A percentile compares a stretch with the other conserved stretches of the same genome.
Evolutionary conservation across 2,888 invertebrate species (phyloP).

Genomic region (Drosophila pseudotalamancana): DNA sequence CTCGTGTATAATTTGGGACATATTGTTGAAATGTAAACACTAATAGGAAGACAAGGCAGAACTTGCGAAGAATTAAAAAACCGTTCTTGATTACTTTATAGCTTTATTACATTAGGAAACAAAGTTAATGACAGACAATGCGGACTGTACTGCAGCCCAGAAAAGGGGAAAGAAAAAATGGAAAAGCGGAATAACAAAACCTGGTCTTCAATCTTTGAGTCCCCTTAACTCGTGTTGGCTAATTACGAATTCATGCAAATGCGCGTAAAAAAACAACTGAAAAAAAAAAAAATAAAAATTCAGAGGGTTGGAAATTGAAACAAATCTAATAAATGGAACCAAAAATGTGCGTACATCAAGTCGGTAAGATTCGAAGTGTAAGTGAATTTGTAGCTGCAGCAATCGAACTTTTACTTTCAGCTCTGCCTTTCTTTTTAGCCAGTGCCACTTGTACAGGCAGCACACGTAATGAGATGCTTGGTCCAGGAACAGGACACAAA

Average conservation of each 20-base stretch:
- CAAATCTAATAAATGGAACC: constrained; percentile 82
- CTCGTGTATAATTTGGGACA: too few species aligned
- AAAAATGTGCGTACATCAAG: constrained; percentile 77
- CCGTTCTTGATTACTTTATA: constrained; percentile 15
- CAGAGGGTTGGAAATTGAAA: constrained; percentile 67
- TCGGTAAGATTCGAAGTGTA: constrained; percentile 24
- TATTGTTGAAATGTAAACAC: background rate
- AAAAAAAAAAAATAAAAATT: constrained; percentile 50
- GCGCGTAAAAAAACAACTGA: constrained; percentile 46
- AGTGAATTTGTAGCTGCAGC: constrained; percentile 67
- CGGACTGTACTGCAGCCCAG: constrained; percentile 3
- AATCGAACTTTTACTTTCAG: constrained; percentile 71
- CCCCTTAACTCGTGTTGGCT: constrained; percentile 23
- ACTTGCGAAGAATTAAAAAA: background rate
- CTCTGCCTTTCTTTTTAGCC: constrained; percentile 17
- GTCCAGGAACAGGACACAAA: constrained; percentile 30
- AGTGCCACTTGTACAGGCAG: constrained; percentile 46
- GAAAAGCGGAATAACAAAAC: constrained; percentile 25
- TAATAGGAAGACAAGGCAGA: background rate
- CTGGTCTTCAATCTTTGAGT: constrained; percentile 31
- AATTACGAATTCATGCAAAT: constrained; percentile 71
- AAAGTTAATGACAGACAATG: constrained; percentile 6
- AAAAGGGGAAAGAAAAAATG: background rate
- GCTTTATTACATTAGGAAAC: constrained; percentile 8
- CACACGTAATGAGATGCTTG: constrained; percentile 65